Evolutionary conservation across 2,797 vertebrate genomes (phyloP).

Genomic region (Girardinus metallicus): DNA sequence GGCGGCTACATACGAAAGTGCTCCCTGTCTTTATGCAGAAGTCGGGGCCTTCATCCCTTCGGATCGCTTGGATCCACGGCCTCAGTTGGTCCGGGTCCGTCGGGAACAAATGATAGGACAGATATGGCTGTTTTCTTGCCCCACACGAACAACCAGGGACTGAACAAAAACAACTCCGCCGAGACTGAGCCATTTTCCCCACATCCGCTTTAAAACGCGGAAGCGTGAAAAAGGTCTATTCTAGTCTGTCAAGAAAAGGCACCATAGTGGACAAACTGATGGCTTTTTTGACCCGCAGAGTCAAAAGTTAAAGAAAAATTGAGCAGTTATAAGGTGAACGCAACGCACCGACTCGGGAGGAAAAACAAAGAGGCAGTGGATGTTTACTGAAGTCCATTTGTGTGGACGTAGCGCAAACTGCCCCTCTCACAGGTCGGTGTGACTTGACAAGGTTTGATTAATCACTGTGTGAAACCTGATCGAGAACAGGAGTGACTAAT

Average conservation of each 20-base stretch:
- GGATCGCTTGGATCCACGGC: no score
- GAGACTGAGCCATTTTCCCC: no score
- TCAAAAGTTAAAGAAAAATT: constrained; percentile 43
- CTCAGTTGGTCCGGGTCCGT: no score
- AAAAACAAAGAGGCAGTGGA: constrained; percentile 31
- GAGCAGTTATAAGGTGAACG: constrained; percentile 30
- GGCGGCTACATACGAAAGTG: no score
- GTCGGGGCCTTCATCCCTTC: no score
- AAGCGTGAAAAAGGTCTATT: no score
- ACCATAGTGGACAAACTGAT: not conserved
- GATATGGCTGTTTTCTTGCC: no score
- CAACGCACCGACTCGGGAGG: constrained; percentile 21
- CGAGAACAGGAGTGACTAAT: constrained; percentile 72
- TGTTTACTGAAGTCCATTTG: constrained; percentile 43
- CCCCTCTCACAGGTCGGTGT: constrained; percentile 50
- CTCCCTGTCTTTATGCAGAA: no score
- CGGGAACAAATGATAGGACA: no score
- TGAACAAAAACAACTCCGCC: no score
- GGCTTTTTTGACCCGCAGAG: constrained; percentile 43
- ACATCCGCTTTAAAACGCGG: no score
- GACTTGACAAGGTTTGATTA: constrained; percentile 75
- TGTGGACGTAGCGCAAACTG: constrained; percentile 47
- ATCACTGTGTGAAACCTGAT: constrained; percentile 71
- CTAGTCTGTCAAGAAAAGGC: not conserved
- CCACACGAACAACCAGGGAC: no score